A percentile compares a stretch with the other conserved stretches of the same genome.
Conservation (phyloP, 2,113 vertebrate genomes). For the Nothobranchius kuhntae region DNA sequence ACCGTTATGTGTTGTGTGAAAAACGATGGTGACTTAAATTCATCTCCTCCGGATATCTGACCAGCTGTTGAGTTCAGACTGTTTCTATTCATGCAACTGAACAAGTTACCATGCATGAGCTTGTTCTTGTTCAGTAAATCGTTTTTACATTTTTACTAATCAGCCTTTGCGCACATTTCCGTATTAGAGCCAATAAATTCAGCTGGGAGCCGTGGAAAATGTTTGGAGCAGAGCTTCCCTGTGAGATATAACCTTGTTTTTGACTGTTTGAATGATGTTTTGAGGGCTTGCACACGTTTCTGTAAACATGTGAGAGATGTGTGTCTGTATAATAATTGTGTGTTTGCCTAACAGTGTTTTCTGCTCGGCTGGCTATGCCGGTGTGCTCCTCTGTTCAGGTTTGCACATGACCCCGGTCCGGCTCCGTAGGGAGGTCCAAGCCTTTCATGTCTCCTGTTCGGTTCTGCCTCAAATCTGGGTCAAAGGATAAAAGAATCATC, state of each 20-base stretch:
- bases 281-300: slow-evolving; percentile 26
- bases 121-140: background rate
- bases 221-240: slow-evolving; percentile 33
- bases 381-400: slow-evolving; percentile 66
- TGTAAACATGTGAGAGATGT: slow-evolving; percentile 7
- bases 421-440: slow-evolving; percentile 62
- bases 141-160: slow-evolving; percentile 11
- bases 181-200: slow-evolving; percentile 25
- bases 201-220: slow-evolving; percentile 38
- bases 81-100: no score
- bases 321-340: slow-evolving; percentile 29
- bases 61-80: no score
- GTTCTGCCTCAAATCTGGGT: slow-evolving; percentile 71
- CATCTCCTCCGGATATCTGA: no score
- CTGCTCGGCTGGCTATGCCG: slow-evolving; percentile 58
- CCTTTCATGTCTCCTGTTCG: slow-evolving; percentile 72
- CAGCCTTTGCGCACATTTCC: slow-evolving; percentile 4
- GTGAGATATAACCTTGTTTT: slow-evolving; percentile 17
- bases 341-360: slow-evolving; percentile 62
- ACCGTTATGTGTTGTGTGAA: no score
- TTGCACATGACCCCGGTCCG: slow-evolving; percentile 63
- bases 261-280: slow-evolving; percentile 33
- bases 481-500: slow-evolving; percentile 73
- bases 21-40: no score
- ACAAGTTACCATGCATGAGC: background rate